Evolutionary conservation across 37 sponge, comb jelly and placozoan genomes (phyloP), one percentile per base, ranked within the genome.

Genomic region (Beroe ovata): DNA sequence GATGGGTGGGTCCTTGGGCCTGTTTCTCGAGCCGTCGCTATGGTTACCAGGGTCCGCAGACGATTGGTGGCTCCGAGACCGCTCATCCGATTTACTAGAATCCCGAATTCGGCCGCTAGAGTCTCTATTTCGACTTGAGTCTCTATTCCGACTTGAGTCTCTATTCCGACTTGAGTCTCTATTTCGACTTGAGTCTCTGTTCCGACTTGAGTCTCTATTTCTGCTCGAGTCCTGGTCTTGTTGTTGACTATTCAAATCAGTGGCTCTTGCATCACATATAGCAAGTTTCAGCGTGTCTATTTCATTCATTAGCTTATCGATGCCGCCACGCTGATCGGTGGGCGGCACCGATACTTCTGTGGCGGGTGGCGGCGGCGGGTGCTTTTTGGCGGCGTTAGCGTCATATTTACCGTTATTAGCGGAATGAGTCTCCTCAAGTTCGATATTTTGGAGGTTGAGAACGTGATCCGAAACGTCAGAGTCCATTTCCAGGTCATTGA

Each of bases 241-340:
- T 47, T 47, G 54, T 11, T 47, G 54, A 47, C 11, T 6, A 11
- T 47, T 47, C 11, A 47, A 47, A 16, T 47, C 54, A 16, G 54
- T 47, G 69, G 11, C 69, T 35, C 33, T 77, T 28, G 41, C 41
- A 35, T 77, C 84, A 23, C 54, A 42, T 21, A 77, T 77, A 4
- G 84, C 84, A 14, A 77, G 54, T 77, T 77, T 77, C 20, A 77
- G 54, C 4, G 84, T 42, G 21, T 77, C 84, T 21, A 77, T 77
- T 23, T 77, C 84, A 35, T 77, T 42, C 84, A 77, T 77, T 36
- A 77, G 54, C 84, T 77, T 77, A 42, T 77, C 84, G 41, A 77
- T 30, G 33, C 33, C 84, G 11, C 18, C 84, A 26, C 54, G 84
- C 8, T 36, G 84, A 54, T 77, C 42, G 23, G 54, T 1, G 14